Evolutionary conservation across 92 coral and sea anemone genomes (phyloP), one percentile per base, ranked within the genome.

Genomic region (Umimayanthus chanpuru): DNA sequence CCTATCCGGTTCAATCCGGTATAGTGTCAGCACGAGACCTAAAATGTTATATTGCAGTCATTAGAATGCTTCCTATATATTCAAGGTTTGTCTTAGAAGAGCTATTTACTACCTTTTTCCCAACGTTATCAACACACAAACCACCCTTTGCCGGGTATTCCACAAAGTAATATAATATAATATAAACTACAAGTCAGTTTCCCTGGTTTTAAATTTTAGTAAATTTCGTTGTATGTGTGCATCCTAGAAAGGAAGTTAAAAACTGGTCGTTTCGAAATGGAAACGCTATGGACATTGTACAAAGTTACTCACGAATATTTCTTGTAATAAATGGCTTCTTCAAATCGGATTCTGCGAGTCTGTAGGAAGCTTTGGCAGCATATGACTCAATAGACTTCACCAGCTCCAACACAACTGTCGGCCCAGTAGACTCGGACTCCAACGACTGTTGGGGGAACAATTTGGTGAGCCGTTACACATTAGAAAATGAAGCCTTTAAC

Each of bases 301-400:
- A 6, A 23, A 41, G 4, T 44, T 41, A 91, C 99, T 92, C 89
- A 97, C 99, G 83, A 14, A 97, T 94, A 77, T 97, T 97, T 86
- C 93, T 94, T 4, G 99, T 95, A 79, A 97, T 85, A 40, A 97
- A 83, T 58, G 99, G 98, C 66, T 93, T 92, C 83, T 80, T 89
- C 86, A 94, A 66, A 81, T 92, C 88, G 26, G 89, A 75, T 30
- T 90, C 86, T 28, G 85, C 79, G 5, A 93, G 93, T 85, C 90
- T 95, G 47, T 87, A 80, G 66, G 98, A 86, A 26, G 92, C 98
- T 43, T 92, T 90, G 84, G 64, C 89, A 73, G 85, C 89, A 73
- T 90, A 89, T 15, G 88, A 88, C 39, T 95, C 94, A 12, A 92
- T 88, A 7, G 94, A 82, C 32, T 68, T 85, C 5, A 91, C 96